Conservation (phyloP, 2,113 vertebrate genomes). For the Hoplias malabaricus region DNA sequence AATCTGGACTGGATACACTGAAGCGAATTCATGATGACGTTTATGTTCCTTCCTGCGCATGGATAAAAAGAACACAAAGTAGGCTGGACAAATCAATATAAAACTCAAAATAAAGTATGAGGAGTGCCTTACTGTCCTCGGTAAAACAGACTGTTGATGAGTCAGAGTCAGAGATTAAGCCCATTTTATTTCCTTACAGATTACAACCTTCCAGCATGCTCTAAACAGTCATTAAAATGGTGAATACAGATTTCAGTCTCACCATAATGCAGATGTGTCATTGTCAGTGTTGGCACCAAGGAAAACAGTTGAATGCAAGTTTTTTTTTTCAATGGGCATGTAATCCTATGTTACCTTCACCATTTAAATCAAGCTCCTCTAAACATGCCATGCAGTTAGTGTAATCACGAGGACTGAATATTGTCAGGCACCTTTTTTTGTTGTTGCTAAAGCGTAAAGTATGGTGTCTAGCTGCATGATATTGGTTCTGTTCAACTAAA, state of each 20-base stretch:
- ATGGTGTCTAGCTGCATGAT: slow-evolving; percentile 6
- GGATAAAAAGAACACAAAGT: not conserved
- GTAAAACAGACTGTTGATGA: slow-evolving; percentile 15
- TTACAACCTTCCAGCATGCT: slow-evolving; percentile 34
- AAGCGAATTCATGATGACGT: not conserved
- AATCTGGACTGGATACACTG: slow-evolving; percentile 53
- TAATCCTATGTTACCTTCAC: slow-evolving; percentile 14
- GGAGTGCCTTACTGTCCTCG: not conserved
- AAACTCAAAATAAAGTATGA: not conserved
- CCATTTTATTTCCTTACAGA: slow-evolving; percentile 47
- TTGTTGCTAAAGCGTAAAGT: slow-evolving; percentile 16
- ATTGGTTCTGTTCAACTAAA: slow-evolving; percentile 5
- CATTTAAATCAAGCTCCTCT: slow-evolving; percentile 22
- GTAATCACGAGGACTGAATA: slow-evolving; percentile 20
- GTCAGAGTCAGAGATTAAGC: not conserved
- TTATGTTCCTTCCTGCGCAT: not conserved
- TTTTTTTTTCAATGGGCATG: slow-evolving; percentile 10
- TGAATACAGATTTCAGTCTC: slow-evolving; percentile 9
- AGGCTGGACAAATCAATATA: not conserved
- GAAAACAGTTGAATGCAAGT: not conserved
- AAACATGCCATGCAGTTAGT: slow-evolving; percentile 51
- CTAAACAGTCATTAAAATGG: slow-evolving; percentile 18
- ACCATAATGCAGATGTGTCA: not conserved
- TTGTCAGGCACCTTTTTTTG: slow-evolving; percentile 17
- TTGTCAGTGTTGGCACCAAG: not conserved